Conservation (phyloP, 2,113 vertebrate species). For the Gallinago paraguaiae region DNA sequence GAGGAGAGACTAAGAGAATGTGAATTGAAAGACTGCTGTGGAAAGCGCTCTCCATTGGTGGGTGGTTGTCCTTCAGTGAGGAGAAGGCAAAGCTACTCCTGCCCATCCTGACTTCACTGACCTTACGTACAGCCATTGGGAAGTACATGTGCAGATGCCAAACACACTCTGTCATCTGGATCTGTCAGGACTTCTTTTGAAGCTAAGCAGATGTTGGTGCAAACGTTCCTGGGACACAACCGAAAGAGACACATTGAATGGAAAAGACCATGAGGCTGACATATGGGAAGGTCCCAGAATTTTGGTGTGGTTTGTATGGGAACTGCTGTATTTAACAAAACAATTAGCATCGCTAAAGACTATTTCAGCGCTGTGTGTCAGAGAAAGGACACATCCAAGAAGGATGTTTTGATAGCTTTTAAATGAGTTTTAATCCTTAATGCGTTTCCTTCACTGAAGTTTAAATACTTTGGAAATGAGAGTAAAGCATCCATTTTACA, state of each 20-base stretch:
- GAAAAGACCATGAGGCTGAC: neutral
- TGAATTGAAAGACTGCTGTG: neutral
- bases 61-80: neutral
- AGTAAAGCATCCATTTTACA: neutral
- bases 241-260: neutral
- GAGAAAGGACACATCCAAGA: neutral
- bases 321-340: neutral
- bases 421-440: neutral
- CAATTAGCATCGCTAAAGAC: neutral
- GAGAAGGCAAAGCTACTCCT: neutral
- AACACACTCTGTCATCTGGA: neutral
- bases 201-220: neutral
- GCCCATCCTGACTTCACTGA: neutral
- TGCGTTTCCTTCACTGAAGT: neutral
- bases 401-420: neutral
- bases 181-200: neutral
- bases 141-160: neutral
- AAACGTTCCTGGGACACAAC: neutral
- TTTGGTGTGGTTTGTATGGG: neutral
- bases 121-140: neutral
- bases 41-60: neutral
- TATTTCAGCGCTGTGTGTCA: neutral
- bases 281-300: neutral
- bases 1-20: neutral
- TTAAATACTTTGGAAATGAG: neutral